Base-by-base conservation (phyloP, 2,888 invertebrate species). In the Melanostoma mellinum region DNA sequence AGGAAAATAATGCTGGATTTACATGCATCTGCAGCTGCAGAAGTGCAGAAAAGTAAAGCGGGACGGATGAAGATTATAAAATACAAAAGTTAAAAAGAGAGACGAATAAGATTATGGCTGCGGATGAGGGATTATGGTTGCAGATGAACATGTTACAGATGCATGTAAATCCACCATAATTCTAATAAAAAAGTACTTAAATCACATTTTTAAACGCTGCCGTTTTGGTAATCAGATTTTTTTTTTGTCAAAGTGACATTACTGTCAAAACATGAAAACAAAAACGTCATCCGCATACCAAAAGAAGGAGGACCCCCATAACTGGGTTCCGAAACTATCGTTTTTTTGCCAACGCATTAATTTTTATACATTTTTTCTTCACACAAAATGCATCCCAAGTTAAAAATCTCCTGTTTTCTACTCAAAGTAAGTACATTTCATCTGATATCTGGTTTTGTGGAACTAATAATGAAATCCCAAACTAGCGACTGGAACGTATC, bases 391-490 rank as follows among this genome's bases (percentile, higher is more conserved):
- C 93, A 94, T 92, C 95, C 94, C 89, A 94, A 94, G 92, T 93
- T 96, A 87, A 94, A 94, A 93, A 94, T 96, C 92, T 94, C 95
- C 86, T 93, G 93, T 85, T 94, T 93, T 92, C 93, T 95, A 88
- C 92, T 95, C 87, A 93, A 95, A 93, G 95, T 95, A 93, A 93
- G 92, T 71, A 53, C 9, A 3, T 42, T 8, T 2, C 4, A 3
- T 42, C 36, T 8, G 6, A 30, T 48, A 4, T 50, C 35, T 36
- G 10, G 32, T 36, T 78, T 89, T 33, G 9, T 0, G 33, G 40
- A 35, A 20, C 30, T 68, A 40, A 73, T 6, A 5, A 9, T 67
- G 32, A 67, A 36, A 9, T 46, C 3, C 42, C 9, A 55, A 10
- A 86, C 9, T 80, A 96, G 96, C 94, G 95, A 88, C 90, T 96